Evolutionary conservation across 64 coral and sea anemone genomes (phyloP), one percentile per base, ranked within the genome.

Genomic region (Catalaphyllia jardinei): DNA sequence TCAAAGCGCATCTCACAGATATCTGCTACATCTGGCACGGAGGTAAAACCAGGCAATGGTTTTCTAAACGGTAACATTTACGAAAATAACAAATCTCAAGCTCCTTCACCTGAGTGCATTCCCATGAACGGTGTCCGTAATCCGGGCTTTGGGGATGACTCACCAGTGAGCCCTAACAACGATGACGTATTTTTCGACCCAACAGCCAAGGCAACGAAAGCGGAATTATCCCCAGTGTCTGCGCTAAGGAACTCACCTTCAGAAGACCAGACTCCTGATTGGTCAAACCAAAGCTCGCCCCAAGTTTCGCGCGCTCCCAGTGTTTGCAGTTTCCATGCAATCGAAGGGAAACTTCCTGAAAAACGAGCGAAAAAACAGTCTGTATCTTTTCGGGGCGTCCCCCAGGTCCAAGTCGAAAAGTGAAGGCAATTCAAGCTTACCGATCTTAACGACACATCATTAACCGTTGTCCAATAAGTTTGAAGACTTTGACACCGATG

Each of bases 1-100:
- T 86, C 88, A 18, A 91, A 95, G 24, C 63, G 93, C 0, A 92
- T 95, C 29, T 95, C 85, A 33, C 91, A 90, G 19, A 15, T 92
- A 64, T 95, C 93, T 5, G 81, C 81, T 42, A 71, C 62, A 4
- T 85, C 62, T 50, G 62, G 62, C 10, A 52, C 19, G 1, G 78
- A 80, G 14, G 18, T 20, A 16, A 57, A 30, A 80, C 14, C 78
- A 19, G 38, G 33, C 27, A 71, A 71, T 13, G 81, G 39, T 24
- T 85, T 25, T 20, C 20, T 22, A n/a, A 85, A 85, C 38, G 63
- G 38, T 3, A 65, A 71, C 20, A 33, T 50, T 24, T 50, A 28
- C 10, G 62, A 71, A 20, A 85, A 83, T 20, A 55, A 55, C 29
- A 35, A 85, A 25, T 71, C 33, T 50, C 35, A 27, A 0, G 61